Base-by-base conservation (phyloP, 2,113 vertebrate genomes). In the Ardeotis arabs region DNA sequence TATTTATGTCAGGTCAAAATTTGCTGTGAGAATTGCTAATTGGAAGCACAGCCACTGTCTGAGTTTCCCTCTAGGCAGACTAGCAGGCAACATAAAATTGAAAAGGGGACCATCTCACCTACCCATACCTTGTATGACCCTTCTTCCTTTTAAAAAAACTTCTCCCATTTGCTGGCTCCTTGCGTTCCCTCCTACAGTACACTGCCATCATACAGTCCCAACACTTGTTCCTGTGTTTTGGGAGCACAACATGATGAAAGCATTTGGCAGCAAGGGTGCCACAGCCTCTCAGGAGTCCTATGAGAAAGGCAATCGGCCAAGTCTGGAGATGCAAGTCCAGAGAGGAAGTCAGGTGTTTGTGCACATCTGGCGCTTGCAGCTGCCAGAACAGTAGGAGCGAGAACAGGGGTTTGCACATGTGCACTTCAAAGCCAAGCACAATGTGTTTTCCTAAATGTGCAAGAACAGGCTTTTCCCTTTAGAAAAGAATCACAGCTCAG, bases 1-100 rank as follows among this genome's bases (percentile, higher is more conserved):
- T 87, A 94, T 87, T 87, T 92, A 75, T 84, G 56, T 81, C 69
- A 90, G 75, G 74, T 95, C 94, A 96, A 55, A 81, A 77, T 63
- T 66, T 95, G 70, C 72, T 66, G 47, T 1, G 15, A 64, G 41
- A 86, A 55, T 90, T 60, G 60, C 18, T 94, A 92, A 96, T 70
- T 87, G 60, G 73, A 91, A 95, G 35, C 52, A 69, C 25, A 89
- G 58, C 29, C 59, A 69, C 25, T 62, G 41, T 18, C 64, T 83
- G 44, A 28, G 72, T 86, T 72, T 63, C 24, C 50, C 74, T 68
- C 37, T 63, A 88, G 68, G 81, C 79, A 88, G 47, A 91, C 72
- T 45, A 33, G 72, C 49, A 96, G 64, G 58, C n/a, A 86, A 92
- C 23, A 66, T 19, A 53, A 87, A 88, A 72, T 31, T 69, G 58